Conservation (phyloP, 1,140 invertebrate species). For the Drosophila rufa region DNA sequence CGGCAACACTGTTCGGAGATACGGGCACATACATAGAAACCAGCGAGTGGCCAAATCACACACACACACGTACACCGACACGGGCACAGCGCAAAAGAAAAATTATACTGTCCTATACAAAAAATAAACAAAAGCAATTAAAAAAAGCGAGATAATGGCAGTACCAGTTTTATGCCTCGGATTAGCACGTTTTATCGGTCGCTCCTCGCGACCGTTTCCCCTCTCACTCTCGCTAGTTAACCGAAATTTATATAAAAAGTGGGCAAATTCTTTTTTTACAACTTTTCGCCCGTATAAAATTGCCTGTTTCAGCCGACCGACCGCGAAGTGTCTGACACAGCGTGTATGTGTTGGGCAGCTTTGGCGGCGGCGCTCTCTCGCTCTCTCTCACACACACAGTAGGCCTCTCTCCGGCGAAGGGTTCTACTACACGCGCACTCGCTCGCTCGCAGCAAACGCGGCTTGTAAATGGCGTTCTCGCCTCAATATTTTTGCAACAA, state of each 20-base stretch:
- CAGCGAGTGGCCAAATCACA: constrained; percentile 67
- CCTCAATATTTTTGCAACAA: constrained; percentile 75
- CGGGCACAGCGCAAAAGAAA: constrained; percentile 77
- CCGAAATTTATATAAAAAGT: constrained; percentile 50
- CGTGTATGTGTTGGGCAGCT: constrained; percentile 79
- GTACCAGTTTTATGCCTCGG: constrained; percentile 64
- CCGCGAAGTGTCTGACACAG: constrained; percentile 73
- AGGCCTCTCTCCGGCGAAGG: constrained; percentile 41
- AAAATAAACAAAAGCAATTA: constrained; percentile 84
- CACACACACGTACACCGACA: constrained; percentile 38
- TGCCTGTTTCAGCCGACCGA: constrained; percentile 75
- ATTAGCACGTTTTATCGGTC: constrained; percentile 63
- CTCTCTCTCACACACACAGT: constrained; percentile 38
- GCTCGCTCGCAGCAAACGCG: constrained; percentile 51
- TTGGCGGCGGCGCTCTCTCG: constrained; percentile 53
- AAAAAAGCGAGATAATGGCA: constrained; percentile 68
- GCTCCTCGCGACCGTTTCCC: constrained; percentile 29
- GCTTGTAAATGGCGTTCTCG: constrained; percentile 74
- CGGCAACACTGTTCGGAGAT: constrained; percentile 63
- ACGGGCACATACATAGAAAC: constrained; percentile 63
- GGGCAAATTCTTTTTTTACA: constrained; percentile 59
- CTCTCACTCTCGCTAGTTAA: constrained; percentile 11
- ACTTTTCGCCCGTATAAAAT: constrained; percentile 74
- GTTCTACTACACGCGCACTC: constrained; percentile 57
- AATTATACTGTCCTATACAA: constrained; percentile 76